Evolutionary conservation across 2,113 vertebrate species (phyloP), one percentile per base, ranked within the genome.

Genomic region (Eptatretus burgeri): DNA sequence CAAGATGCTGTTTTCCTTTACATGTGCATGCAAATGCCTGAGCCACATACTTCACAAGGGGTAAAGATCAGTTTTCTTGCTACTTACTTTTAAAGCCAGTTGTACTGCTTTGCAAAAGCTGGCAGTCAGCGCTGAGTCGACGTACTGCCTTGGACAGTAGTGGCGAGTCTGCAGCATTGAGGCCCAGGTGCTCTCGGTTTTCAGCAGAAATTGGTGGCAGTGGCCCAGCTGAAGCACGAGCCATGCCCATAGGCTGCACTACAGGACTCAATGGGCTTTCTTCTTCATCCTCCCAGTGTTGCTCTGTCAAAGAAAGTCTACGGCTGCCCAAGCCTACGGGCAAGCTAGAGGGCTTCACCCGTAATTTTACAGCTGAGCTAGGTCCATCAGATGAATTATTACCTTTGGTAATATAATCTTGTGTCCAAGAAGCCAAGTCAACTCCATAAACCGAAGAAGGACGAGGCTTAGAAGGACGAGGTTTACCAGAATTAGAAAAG

Each of bases 191-290:
- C 69, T 98, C 93, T 69, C 93, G 81, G 49, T 82, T 85, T 68
- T 98, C 93, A 69, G 93, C 93, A 17, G 88, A 93, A 72, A 98
- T 98, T 63, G 93, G 93, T 66, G 93, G 93, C 18, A 98, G 78
- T 62, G 93, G 89, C 69, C 93, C 93, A 67, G 88, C 93, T 63
- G 93, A 82, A 10, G 89, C 93, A 74, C 89, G 79, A 63, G 93
- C 86, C 93, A 98, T 98, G 64, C 93, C 93, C 89, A 98, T 98
- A 66, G 93, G 93, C 68, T 98, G 82, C 16, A 89, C 93, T 71
- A 98, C 93, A 1, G 91, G 91, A 74, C 91, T 98, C 64, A 98
- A 71, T 51, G 91, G 91, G 71, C 91, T 98, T 68, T 98, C 93
- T 68, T 98, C 93, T 72, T 98, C 56, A 20, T 60, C 93, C 50